A percentile compares a stretch with the other conserved stretches of the same genome.
Evolutionary conservation across 2,797 vertebrate genomes (phyloP).

Genomic region (Hybognathus amarus): DNA sequence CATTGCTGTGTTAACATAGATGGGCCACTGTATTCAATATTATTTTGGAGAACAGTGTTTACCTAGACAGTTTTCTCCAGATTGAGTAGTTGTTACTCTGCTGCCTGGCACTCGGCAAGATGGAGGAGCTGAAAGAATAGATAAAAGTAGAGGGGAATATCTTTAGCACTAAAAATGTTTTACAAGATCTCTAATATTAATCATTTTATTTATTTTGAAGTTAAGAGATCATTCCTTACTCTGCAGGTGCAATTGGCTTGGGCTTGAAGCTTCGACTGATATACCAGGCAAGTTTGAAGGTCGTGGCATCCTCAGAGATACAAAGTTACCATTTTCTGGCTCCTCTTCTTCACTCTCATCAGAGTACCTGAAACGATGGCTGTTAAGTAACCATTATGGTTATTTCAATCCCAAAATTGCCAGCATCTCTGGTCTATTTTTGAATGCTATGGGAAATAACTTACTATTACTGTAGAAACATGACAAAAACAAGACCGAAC

Average conservation of each 20-base stretch:
- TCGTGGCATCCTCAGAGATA: neutral
- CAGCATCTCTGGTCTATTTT: constrained; percentile 16
- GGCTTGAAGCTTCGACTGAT: no score
- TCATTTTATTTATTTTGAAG: neutral
- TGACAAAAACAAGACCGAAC: neutral
- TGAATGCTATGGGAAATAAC: neutral
- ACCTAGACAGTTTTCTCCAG: neutral
- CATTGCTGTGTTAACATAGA: neutral
- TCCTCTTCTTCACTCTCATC: neutral
- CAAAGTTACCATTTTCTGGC: neutral
- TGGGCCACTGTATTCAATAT: neutral
- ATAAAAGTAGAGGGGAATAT: constrained; percentile 7
- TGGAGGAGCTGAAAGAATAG: neutral
- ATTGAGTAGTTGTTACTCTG: neutral
- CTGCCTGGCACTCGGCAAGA: neutral
- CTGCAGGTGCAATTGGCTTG: no score
- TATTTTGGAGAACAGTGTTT: neutral
- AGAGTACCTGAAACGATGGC: neutral
- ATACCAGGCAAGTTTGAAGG: neutral
- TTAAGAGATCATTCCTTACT: constrained; percentile 9
- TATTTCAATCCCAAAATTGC: constrained; percentile 5
- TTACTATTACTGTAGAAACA: constrained; percentile 1
- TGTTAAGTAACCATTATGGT: constrained; percentile 1
- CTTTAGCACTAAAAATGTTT: constrained; percentile 17
- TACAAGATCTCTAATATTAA: neutral